Percentiles rank a stretch among this genome's conserved stretches.
phyloP scores from a whole-genome alignment of 2,113 vertebrate species.

The Malurus elegans region DNA sequence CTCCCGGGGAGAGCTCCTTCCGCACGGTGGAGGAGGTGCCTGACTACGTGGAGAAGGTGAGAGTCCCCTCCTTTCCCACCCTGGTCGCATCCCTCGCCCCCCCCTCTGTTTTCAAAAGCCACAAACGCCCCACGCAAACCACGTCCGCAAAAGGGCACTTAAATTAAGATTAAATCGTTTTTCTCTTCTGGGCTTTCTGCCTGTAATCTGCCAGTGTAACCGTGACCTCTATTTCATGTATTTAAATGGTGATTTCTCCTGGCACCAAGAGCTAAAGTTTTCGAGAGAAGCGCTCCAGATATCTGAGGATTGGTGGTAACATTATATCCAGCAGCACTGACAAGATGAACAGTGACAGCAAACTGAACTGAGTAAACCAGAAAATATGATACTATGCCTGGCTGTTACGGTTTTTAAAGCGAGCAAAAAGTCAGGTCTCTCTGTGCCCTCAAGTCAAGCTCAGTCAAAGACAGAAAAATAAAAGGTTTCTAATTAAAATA shows the following conservation, averaged over 20 bases:
- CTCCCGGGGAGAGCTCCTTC: constrained; percentile 83
- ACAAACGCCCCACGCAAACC: accelerated
- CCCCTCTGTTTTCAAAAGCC: neutral
- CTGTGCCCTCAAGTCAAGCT: neutral
- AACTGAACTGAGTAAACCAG: neutral
- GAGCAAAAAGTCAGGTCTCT: neutral
- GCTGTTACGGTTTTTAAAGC: neutral
- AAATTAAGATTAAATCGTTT: neutral
- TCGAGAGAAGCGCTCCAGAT: neutral
- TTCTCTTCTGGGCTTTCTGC: neutral
- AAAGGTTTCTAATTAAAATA: neutral
- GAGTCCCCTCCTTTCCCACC: neutral
- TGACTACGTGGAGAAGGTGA: constrained; percentile 86
- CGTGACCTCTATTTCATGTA: accelerated
- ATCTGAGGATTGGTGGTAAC: neutral
- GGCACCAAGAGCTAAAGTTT: neutral
- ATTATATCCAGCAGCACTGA: neutral
- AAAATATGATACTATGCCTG: neutral
- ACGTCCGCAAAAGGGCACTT: neutral
- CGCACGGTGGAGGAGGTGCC: constrained; percentile 81
- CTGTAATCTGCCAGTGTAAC: neutral
- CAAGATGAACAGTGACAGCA: neutral
- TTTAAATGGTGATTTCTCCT: neutral
- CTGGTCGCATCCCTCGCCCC: neutral
- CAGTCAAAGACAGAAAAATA: neutral